Evolutionary conservation across 2,113 vertebrate species (phyloP), one percentile per base, ranked within the genome.

Genomic region (Tragelaphus strepsiceros): DNA sequence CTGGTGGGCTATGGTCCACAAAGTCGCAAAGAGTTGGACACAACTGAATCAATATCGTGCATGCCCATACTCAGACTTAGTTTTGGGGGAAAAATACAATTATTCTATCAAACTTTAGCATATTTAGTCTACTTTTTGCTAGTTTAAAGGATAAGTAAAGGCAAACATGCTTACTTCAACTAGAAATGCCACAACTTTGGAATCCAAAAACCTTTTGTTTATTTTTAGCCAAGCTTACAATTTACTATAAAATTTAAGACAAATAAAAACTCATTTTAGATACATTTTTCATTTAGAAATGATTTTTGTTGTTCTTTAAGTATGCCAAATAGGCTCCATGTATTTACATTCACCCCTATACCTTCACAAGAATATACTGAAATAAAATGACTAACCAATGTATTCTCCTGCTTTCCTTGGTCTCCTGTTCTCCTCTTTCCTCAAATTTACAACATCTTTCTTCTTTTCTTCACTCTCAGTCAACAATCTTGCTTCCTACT

Each of bases 241-340:
- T 43, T 80, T 12, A 5, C 3, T 2, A 7, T 6, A 80, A 32
- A 28, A 74, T 84, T 94, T 89, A 85, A 84, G 12, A 21, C 59
- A 84, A 78, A 91, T 32, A 59, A 96, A 94, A 88, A 64, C 35
- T 81, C 28, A 74, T 49, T 87, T 17, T 17, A 86, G 17, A 61
- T 83, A 56, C 64, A 2, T 32, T 67, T 24, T 53, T 51, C 7
- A 35, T 83, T 78, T 49, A 39, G 43, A 88, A 86, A 39, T 64
- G 1, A 58, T 39, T 91, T 78, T 39, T 88, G 14, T 58, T 67
- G 9, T 35, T 90, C 88, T 82, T 87, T 54, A 54, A 56, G 6
- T 10, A 80, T 9, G 1, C 9, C 56, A 61, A 54, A 39, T 32
- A 43, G 26, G 49, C 16, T 39, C 15, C 32, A 35, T 58, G 15